Evolutionary conservation across 2,888 invertebrate genomes (phyloP).

Genomic region (Gibbula magus): DNA sequence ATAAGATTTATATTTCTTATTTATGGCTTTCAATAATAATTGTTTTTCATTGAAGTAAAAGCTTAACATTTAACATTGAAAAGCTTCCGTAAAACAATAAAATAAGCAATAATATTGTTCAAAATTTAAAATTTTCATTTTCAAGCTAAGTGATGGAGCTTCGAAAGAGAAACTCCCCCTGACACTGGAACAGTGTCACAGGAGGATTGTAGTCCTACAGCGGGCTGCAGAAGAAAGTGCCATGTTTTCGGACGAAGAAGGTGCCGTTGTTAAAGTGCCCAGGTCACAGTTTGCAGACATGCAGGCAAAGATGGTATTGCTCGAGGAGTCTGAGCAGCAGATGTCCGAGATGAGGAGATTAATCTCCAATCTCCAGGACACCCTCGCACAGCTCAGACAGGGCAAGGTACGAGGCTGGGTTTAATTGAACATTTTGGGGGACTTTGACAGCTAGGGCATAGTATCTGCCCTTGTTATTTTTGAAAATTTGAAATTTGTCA

Average conservation of each 20-base stretch:
- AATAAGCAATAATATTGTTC: too few relatives aligned
- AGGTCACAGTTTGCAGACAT: conserved; percentile 49
- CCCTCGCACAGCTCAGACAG: conserved; percentile 55
- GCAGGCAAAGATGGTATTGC: conserved; percentile 49
- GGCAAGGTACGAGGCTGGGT: conserved; percentile 49
- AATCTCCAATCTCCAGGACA: conserved; percentile 58
- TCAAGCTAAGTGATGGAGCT: too few relatives aligned
- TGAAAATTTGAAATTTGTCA: too few relatives aligned
- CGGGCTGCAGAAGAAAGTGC: conserved; percentile 48
- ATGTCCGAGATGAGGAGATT: conserved; percentile 56
- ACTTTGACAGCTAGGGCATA: neutral
- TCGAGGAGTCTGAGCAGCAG: conserved; percentile 59
- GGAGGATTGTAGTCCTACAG: conserved; percentile 58
- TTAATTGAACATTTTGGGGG: neutral
- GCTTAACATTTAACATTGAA: too few relatives aligned
- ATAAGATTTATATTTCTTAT: too few relatives aligned
- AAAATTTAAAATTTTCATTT: too few relatives aligned
- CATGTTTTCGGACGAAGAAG: conserved; percentile 27
- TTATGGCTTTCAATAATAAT: too few relatives aligned
- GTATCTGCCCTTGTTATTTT: too few relatives aligned
- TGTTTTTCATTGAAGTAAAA: too few relatives aligned
- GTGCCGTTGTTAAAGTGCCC: conserved; percentile 44
- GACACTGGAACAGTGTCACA: conserved; percentile 65
- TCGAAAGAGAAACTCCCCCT: conserved; percentile 53
- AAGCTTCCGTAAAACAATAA: too few relatives aligned